Base-by-base conservation (phyloP, 2,888 invertebrate genomes). In the Lasioglossum marginatum region DNA sequence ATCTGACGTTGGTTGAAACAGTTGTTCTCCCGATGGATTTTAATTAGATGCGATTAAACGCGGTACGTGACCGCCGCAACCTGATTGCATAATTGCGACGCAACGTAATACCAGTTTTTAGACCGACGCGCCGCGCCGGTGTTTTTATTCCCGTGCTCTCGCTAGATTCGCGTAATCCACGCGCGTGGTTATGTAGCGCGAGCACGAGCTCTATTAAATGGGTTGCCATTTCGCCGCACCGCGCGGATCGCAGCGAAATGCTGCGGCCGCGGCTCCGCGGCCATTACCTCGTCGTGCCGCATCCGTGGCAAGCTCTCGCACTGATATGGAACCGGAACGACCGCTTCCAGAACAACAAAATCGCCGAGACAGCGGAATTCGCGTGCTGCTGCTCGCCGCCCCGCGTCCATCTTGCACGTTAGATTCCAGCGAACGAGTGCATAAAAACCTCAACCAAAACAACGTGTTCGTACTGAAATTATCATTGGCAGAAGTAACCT, bases 1-100 rank as follows among this genome's bases (percentile, higher is more conserved):
- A 23, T 23, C 52, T 0, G 23, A 23, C 2, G 8, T 23, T 23
- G 23, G 52, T 23, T 8, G 52, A 34, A 40, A 40, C 43, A 27
- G 23, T 19, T 73, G 12, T 66, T 60, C 68, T 23, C 14, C 16
- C 81, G 34, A 77, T 52, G 48, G 63, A 77, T 79, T 83, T 85
- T 87, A 88, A 88, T 89, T 84, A 63, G 79, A 68, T 57, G 60
- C 78, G 68, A 77, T 80, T 73, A 77, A 81, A 81, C 75, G 45
- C 37, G 63, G 71, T 68, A 77, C 85, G 70, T 75, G 80, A 27
- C 60, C 66, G 34, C 71, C 45, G 70, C 76, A 86, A 79, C 73
- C 82, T 84, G 83, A 82, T 89, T 90, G 77, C 81, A 82, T 90
- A 89, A 89, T 89, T 86, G 78, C 79, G 70, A 37, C 76, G 76